Percentiles rank a stretch among this genome's conserved stretches.
phyloP scores from a whole-genome alignment of 2,797 vertebrate genomes.

The Caiman crocodilus region DNA sequence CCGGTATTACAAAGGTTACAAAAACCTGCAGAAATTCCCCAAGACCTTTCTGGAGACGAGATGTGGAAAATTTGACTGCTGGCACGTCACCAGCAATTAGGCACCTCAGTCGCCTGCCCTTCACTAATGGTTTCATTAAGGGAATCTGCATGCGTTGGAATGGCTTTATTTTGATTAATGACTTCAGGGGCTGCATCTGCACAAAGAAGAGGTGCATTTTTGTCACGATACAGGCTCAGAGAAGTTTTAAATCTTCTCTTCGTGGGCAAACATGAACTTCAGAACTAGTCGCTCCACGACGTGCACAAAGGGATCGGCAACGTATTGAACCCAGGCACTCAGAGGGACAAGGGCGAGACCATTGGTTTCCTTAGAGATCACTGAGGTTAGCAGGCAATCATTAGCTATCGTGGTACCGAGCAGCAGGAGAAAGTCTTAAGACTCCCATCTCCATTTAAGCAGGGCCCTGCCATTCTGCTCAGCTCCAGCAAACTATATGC shows the following conservation, averaged over 20 bases:
- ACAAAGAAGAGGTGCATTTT: not conserved
- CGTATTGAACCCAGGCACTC: not conserved
- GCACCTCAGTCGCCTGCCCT: constrained; percentile 46
- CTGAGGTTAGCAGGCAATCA: not conserved
- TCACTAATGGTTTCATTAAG: constrained; percentile 61
- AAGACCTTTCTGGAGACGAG: constrained; percentile 21
- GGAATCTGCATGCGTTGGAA: not conserved
- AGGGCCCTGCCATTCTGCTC: not conserved
- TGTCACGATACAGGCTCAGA: not conserved
- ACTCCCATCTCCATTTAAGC: not conserved
- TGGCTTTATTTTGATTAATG: constrained; percentile 48
- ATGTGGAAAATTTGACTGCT: constrained; percentile 13
- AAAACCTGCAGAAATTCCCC: constrained; percentile 10
- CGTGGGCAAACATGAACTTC: not conserved
- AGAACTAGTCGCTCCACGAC: not conserved
- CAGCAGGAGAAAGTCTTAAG: not conserved
- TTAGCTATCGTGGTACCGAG: not conserved
- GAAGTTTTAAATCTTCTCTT: constrained; percentile 9
- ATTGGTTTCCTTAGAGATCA: not conserved
- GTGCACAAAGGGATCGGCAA: not conserved
- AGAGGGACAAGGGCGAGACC: not conserved
- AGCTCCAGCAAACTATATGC: not conserved
- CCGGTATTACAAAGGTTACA: not conserved
- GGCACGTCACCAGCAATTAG: constrained; percentile 55
- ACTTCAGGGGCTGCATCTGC: constrained; percentile 4